Evolutionary conservation across 1,140 invertebrate genomes (phyloP), one percentile per base, ranked within the genome.

Genomic region (Theocolax elegans): DNA sequence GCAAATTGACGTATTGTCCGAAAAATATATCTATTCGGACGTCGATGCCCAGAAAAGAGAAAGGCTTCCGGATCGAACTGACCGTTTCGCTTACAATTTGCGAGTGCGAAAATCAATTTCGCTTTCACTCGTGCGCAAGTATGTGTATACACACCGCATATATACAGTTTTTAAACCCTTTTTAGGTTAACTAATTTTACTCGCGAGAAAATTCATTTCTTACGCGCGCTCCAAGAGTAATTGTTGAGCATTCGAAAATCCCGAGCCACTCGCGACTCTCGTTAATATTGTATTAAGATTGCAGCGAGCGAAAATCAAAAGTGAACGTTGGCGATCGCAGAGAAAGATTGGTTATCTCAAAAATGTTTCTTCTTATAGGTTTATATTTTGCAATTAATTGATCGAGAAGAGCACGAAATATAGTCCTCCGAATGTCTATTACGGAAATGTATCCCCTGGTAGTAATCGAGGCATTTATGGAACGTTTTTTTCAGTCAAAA

Each of bases 81-180:
- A 19, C 29, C n/a, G 6, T 29, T 17, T 54, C 2, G 31, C 31
- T 19, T 6, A 6, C 21, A 51, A 10, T 54, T 66, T 66, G 21
- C 35, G 29, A 42, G 23, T 31, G n/a, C 35, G 35, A 54, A 42
- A 31, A 66, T 0, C n/a, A 56, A 66, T 66, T 66, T 66, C 38
- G 38, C 63, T 66, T 66, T 66, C 23, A 66, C 49, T 44, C 38
- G 35, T n/a, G n/a, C n/a, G n/a, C n/a, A n/a, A n/a, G n/a, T n/a
- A n/a, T n/a, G n/a, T n/a, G n/a, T 40, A 51, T 40, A 51, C 23
- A 21, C 12, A 21, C 13, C n/a, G 9, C n/a, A n/a, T n/a, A n/a
- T n/a, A n/a, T n/a, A n/a, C n/a, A n/a, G n/a, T n/a, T n/a, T 40
- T 42, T 40, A 40, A 65, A 38, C 10, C 60, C 19, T 64, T 54